Evolutionary conservation across 2,888 invertebrate genomes (phyloP), one percentile per base, ranked within the genome.

Genomic region (Trachelus troglodyta): DNA sequence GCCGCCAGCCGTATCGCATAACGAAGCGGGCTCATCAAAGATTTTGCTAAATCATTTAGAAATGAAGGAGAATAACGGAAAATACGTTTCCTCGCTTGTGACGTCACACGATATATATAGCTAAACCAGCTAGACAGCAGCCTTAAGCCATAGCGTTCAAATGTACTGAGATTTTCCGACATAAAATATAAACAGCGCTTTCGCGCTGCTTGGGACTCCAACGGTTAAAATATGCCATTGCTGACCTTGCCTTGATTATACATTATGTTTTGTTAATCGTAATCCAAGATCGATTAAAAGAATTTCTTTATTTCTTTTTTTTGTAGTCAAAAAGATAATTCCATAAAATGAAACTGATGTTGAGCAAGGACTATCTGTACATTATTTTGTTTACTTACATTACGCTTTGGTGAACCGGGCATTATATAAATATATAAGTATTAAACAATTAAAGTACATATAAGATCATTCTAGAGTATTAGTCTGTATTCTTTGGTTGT

Each of bases 401-500:
- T 23, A 56, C 23, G 9, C 56, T 23, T 56, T 56, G 23, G 56
- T 9, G 56, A 56, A 15, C 15, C 6, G 40, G 15, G 15, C 1
- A 56, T 56, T 56, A 56, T 1, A 23, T 23, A 23, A 56, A 56
- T 23, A 56, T 23, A 56, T 1, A 56, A 40, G 4, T 40, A 56
- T 56, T 56, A 56, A 56, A 56, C 23, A 23, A 56, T 9, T 23
- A 23, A 56, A 23, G 23, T 56, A 23, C 1, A 56, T 56, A 56
- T 56, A 56, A 23, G 1, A 23, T 9, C 23, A 56, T 56, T 56
- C 6, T 23, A 56, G 56, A 56, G 23, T 23, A 40, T 56, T 56
- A 56, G 56, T 56, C 56, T 56, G 23, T 73, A 34, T 81, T 81
- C 31, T 81, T 75, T 82, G 83, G 75, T 75, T 86, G 86, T 33